Evolutionary conservation across 2,888 invertebrate genomes (phyloP).

Genomic region (Onchidella celtica): DNA sequence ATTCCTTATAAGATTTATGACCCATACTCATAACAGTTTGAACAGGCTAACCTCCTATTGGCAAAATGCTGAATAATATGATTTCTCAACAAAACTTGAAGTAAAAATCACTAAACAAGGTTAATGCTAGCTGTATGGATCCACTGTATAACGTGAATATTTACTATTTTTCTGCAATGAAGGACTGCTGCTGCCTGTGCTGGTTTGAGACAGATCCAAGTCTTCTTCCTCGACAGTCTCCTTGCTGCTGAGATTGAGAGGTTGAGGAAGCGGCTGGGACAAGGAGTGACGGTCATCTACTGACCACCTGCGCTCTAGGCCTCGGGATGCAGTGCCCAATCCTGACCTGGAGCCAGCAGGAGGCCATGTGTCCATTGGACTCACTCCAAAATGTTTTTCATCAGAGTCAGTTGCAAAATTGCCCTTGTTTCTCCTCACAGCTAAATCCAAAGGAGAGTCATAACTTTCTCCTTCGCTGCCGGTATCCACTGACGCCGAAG

Average conservation of each 20-base stretch:
- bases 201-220: neutral
- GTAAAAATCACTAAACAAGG: neutral
- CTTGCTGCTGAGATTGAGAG: conserved; percentile 29
- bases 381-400: conserved; percentile 7
- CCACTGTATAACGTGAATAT: neutral
- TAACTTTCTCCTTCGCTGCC: neutral
- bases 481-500: conserved; percentile 2
- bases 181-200: neutral
- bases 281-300: conserved; percentile 25
- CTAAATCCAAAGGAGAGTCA: conserved; percentile 7
- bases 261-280: neutral
- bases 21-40: too few relatives aligned
- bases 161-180: neutral
- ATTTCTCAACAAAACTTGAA: too few relatives aligned
- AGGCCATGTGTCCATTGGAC: conserved; percentile 40
- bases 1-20: too few relatives aligned
- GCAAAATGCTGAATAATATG: too few relatives aligned
- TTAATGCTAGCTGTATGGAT: conserved; percentile 38
- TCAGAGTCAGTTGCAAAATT: neutral
- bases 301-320: conserved; percentile 29
- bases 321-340: neutral
- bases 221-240: neutral
- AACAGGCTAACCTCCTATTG: too few relatives aligned
- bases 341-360: conserved; percentile 23
- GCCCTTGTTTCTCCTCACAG: neutral